Conservation (phyloP, 2,797 vertebrate genomes). For the Argya squamiceps region DNA sequence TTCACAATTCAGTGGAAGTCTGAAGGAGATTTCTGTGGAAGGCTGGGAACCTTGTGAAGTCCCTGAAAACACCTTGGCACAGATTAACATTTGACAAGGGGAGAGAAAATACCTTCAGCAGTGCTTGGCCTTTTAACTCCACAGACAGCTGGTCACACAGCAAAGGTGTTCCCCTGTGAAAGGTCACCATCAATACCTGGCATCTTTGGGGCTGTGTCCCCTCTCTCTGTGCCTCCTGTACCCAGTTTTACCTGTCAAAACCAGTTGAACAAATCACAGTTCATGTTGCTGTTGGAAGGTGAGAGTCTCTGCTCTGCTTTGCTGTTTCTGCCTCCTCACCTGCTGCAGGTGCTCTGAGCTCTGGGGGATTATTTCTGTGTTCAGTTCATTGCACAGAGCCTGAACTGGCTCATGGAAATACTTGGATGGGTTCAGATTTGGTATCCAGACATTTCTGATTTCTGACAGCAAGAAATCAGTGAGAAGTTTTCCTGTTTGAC, state of each 20-base stretch:
- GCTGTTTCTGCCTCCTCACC: neutral
- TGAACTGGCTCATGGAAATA: neutral
- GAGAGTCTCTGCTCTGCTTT: neutral
- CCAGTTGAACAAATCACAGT: neutral
- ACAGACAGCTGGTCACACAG: neutral
- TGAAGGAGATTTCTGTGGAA: conserved; percentile 49
- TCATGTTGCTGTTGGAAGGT: neutral
- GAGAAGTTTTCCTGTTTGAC: neutral
- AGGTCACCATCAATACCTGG: conserved; percentile 20
- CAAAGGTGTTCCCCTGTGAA: neutral
- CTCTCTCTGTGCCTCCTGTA: neutral
- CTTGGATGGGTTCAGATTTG: neutral
- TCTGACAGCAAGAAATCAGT: neutral
- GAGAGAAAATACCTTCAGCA: conserved; percentile 20
- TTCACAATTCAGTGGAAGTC: neutral
- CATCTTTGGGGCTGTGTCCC: neutral
- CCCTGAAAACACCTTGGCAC: neutral
- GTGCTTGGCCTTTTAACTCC: conserved; percentile 23
- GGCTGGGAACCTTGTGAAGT: conserved; percentile 1
- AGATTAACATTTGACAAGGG: conserved; percentile 26
- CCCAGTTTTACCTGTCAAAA: neutral
- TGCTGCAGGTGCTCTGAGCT: neutral
- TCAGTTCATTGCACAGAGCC: neutral
- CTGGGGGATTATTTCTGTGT: neutral
- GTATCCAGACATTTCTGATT: neutral